phyloP scores from a whole-genome alignment of 1,140 invertebrate species.

The Bombus affinis region DNA sequence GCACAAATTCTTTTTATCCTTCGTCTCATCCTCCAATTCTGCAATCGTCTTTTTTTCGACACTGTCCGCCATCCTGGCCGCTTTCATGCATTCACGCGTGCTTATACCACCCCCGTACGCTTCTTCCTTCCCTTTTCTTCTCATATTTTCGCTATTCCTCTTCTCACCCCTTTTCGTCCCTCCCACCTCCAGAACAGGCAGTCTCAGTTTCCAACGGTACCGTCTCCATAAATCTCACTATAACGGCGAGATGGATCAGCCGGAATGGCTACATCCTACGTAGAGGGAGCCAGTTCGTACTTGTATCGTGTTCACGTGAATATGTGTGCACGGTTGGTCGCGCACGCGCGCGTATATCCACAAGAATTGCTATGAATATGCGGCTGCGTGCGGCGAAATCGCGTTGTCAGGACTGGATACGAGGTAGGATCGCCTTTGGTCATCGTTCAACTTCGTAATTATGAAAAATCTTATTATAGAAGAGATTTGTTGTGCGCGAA shows the following conservation, averaged over 20 bases:
- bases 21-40: background rate
- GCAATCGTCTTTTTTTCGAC: background rate
- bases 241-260: slow-evolving; percentile 81
- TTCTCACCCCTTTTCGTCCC: slow-evolving; percentile 42
- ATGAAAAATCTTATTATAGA: background rate
- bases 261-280: slow-evolving; percentile 77
- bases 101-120: background rate
- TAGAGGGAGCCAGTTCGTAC: slow-evolving; percentile 39
- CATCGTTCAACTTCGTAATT: background rate
- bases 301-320: slow-evolving; percentile 44
- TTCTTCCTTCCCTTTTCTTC: background rate
- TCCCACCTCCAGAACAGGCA: slow-evolving; percentile 24
- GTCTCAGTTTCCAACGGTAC: slow-evolving; percentile 69
- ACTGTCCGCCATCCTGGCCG: background rate
- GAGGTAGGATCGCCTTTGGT: background rate
- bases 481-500: background rate
- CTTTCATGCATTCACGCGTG: slow-evolving; percentile 15
- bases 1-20: slow-evolving; percentile 39
- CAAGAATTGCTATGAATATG: slow-evolving; percentile 45
- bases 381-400: slow-evolving; percentile 33
- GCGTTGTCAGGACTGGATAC: slow-evolving; percentile 31
- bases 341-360: slow-evolving; percentile 32
- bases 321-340: slow-evolving; percentile 19
- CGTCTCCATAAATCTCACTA: slow-evolving; percentile 82
- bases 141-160: background rate